Evolutionary conservation across 1,140 invertebrate genomes (phyloP), one percentile per base, ranked within the genome.

Genomic region (Whitmania pigra): DNA sequence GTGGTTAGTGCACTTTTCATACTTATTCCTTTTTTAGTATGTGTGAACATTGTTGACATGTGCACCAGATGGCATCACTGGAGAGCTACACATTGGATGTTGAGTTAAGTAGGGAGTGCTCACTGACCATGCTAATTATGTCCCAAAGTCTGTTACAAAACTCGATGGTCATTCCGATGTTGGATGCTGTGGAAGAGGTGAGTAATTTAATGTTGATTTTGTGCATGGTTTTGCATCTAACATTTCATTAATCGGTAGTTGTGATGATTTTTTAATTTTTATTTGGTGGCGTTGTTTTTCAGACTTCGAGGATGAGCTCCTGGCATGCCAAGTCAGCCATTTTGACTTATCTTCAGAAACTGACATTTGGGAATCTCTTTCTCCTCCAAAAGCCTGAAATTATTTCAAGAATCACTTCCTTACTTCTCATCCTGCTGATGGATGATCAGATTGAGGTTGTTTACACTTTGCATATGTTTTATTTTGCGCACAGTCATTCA

Each of bases 361-460:
- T 90, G 70, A 86, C 92, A 13, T 94, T 94, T 81, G 87, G 90
- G 75, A 94, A 93, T 76, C 87, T 93, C 83, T 88, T 90, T 22
- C 84, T 77, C 9, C 49, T 81, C 55, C 75, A 79, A 69, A 57
- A 76, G 15, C 72, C 75, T 2, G 71, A 77, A 17, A 53, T 76
- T 60, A 77, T 77, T 66, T 49, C 73, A 22, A 69, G 77, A n/a
- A 77, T 82, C 29, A 75, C 75, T 29, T 74, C 77, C 55, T 74
- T 80, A 70, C 75, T 82, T 18, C 68, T 81, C 18, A 75, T 78
- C 69, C 73, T 79, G 5, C 75, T 82, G 5, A 78, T 78, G 77
- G 80, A 82, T 77, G 81, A 82, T 69, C 78, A 81, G 73, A 72
- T 82, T 18, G 81, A 82, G 78, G 80, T 81, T 67, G 57, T 63